Conservation (phyloP, 2,113 vertebrate genomes). For the Turnix velox region DNA sequence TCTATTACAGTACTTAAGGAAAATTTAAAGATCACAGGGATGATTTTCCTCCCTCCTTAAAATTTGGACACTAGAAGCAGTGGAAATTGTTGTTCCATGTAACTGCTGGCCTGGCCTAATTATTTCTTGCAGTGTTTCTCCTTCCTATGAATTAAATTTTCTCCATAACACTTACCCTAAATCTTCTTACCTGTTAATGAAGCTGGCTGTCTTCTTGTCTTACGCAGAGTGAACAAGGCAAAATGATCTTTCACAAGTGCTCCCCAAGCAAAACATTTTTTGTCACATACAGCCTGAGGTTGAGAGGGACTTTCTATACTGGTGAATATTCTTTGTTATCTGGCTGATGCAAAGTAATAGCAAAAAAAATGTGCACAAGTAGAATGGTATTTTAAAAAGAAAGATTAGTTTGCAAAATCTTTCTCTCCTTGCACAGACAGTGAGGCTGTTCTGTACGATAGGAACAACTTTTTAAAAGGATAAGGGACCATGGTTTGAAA, state of each 20-base stretch:
- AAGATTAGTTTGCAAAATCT: background rate
- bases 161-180: background rate
- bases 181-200: background rate
- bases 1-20: background rate
- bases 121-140: background rate
- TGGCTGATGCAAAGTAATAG: background rate
- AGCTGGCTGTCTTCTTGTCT: background rate
- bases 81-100: background rate
- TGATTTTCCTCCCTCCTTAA: background rate
- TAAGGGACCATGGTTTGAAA: no score
- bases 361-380: background rate
- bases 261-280: background rate
- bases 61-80: background rate
- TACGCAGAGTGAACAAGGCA: background rate
- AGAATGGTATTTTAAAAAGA: background rate
- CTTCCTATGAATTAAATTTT: background rate
- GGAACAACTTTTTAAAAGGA: background rate
- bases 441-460: background rate
- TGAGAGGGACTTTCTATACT: background rate
- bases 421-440: background rate
- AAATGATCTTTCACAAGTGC: background rate
- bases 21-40: background rate
- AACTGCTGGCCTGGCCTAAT: background rate
- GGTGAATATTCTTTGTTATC: background rate
- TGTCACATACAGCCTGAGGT: background rate